phyloP scores from a whole-genome alignment of 2,113 vertebrate species.

The Plestiodon gilberti region DNA sequence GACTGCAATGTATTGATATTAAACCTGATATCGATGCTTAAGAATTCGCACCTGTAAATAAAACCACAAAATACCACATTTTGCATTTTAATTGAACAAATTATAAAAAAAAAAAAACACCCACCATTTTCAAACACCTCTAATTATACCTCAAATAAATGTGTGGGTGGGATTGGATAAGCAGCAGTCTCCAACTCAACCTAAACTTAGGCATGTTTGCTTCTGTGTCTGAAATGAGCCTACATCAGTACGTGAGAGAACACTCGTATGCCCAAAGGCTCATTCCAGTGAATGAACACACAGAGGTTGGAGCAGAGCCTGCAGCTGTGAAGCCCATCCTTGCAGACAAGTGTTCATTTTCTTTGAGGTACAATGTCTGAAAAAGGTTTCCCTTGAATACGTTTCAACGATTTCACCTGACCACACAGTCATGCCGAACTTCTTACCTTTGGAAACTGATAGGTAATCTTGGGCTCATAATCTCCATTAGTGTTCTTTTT shows the following conservation, averaged over 20 bases:
- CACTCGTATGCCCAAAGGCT: not conserved
- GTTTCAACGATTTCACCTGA: too few relatives aligned
- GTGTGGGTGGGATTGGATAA: too few relatives aligned
- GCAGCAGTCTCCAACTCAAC: not conserved
- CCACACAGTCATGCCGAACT: accelerated
- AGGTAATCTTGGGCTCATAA: conserved; percentile 91
- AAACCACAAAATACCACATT: too few relatives aligned
- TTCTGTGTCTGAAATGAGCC: not conserved
- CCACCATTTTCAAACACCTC: too few relatives aligned
- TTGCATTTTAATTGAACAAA: too few relatives aligned
- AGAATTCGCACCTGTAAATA: too few relatives aligned
- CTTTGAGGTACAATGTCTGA: not conserved
- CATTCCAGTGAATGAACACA: not conserved
- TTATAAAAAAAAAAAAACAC: too few relatives aligned
- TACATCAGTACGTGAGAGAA: not conserved
- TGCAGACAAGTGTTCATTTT: not conserved
- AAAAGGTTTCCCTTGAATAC: not conserved
- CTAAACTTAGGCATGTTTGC: not conserved
- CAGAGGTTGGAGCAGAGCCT: not conserved
- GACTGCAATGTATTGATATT: too few relatives aligned
- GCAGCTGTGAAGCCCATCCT: too few relatives aligned
- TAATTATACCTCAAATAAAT: too few relatives aligned
- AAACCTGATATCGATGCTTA: too few relatives aligned
- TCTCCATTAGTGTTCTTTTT: conserved; percentile 70
- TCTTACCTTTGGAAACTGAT: conserved; percentile 96